Percentiles rank a stretch among this genome's conserved stretches.
These are phyloP conservation scores for Myotis davidii DNA, from an alignment of 2,113 vertebrate genomes.

Conservation along the genomic window DNA sequence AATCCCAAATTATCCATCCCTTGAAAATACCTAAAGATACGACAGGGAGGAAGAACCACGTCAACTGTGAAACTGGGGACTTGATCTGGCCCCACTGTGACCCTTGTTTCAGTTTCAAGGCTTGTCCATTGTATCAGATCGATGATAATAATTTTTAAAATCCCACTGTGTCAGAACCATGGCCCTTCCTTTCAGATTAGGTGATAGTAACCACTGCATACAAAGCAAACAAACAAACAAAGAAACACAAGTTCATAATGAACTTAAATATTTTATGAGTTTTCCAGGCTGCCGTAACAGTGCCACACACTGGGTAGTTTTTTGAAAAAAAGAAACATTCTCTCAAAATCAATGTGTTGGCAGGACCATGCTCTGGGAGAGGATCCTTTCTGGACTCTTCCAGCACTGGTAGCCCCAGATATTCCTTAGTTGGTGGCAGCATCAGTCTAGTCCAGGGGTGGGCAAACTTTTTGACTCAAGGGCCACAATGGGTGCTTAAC, in stretches of 20 bases:
- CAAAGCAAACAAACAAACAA: neutral
- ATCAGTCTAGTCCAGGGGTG: neutral
- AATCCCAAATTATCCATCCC: neutral
- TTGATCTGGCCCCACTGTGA: neutral
- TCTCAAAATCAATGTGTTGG: neutral
- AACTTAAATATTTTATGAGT: neutral
- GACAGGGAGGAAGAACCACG: neutral
- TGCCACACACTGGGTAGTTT: neutral
- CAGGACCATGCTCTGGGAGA: neutral
- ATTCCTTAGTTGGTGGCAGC: neutral
- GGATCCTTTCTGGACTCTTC: neutral
- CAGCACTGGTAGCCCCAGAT: neutral
- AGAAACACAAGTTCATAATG: neutral
- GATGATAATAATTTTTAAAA: neutral
- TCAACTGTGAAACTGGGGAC: neutral
- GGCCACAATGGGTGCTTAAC: too few relatives aligned
- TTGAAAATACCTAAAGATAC: neutral
- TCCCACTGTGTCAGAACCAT: neutral
- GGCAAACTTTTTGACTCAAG: too few relatives aligned
- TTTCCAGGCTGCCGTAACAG: neutral
- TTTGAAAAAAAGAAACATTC: neutral
- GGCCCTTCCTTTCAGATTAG: neutral
- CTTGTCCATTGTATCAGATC: neutral
- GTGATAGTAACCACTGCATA: neutral
- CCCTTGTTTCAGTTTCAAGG: neutral